These are phyloP conservation scores for Oophaga pumilio DNA, from an alignment of 2,113 vertebrate species.

Conservation along the genomic window DNA sequence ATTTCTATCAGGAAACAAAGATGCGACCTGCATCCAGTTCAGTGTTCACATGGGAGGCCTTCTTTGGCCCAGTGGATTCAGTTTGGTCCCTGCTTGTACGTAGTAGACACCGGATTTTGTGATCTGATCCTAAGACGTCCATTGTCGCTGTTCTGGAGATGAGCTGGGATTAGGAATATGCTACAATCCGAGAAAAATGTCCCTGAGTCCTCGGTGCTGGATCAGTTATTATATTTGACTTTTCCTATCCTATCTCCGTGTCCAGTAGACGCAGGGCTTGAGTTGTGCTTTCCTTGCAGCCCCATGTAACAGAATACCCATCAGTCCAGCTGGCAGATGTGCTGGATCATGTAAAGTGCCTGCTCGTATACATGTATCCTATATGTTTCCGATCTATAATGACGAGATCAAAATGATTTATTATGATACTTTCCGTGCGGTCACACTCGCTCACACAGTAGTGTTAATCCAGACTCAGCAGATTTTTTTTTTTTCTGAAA, in stretches of 20 bases:
- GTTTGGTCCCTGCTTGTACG: background rate
- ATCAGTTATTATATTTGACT: background rate
- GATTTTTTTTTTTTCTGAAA: constrained; percentile 70
- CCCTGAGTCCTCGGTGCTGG: too few relatives aligned
- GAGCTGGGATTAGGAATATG: background rate
- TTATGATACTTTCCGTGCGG: constrained; percentile 47
- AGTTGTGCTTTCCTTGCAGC: background rate
- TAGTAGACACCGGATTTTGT: background rate
- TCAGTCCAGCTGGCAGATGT: background rate
- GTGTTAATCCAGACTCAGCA: constrained; percentile 78
- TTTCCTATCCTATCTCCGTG: background rate
- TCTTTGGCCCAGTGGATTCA: background rate
- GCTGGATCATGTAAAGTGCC: background rate
- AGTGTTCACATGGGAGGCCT: background rate
- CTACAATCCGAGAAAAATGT: background rate
- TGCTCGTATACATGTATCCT: background rate
- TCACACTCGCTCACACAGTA: constrained; percentile 7
- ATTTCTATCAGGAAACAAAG: background rate
- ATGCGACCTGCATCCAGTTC: background rate
- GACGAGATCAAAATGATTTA: constrained; percentile 25
- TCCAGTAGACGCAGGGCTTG: background rate
- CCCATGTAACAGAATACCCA: background rate
- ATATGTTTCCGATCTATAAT: background rate
- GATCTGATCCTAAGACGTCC: background rate
- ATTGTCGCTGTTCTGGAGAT: background rate